phyloP scores from a whole-genome alignment of 1,140 invertebrate species.

The Sarcophaga peregrina region DNA sequence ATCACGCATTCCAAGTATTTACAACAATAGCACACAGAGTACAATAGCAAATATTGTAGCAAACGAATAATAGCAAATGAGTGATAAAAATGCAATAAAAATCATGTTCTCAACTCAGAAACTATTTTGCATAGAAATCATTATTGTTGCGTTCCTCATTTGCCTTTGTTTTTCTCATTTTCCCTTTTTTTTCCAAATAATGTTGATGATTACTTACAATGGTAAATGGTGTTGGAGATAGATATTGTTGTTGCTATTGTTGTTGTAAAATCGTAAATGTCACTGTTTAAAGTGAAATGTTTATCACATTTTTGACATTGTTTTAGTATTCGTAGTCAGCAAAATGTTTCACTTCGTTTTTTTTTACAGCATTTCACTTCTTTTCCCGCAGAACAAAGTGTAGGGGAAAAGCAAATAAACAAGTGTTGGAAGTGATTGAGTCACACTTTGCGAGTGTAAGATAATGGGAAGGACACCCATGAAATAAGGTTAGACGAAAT shows the following conservation, averaged over 20 bases:
- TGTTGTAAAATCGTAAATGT: constrained; percentile 35
- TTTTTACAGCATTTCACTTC: neutral
- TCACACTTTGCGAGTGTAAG: neutral
- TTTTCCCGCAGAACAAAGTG: neutral
- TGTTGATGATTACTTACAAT: neutral
- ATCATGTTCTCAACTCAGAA: constrained; percentile 16
- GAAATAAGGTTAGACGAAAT: no score
- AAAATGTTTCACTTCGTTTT: neutral
- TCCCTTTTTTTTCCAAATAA: neutral
- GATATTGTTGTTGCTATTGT: neutral
- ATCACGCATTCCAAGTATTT: neutral
- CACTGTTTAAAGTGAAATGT: constrained; percentile 37
- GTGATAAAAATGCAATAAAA: constrained; percentile 37
- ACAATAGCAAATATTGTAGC: no score
- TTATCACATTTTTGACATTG: constrained; percentile 40
- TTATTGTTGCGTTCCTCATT: neutral
- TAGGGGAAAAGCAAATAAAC: neutral
- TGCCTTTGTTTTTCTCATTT: neutral
- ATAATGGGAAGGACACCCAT: neutral
- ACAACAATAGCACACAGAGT: constrained; percentile 29
- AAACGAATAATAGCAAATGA: constrained; percentile 23
- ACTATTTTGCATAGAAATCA: constrained; percentile 42
- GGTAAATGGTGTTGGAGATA: no score
- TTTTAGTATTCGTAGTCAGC: constrained; percentile 1
- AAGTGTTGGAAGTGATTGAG: neutral